Base-by-base conservation (phyloP, 2,797 vertebrate genomes). In the Urophycis tenuis region DNA sequence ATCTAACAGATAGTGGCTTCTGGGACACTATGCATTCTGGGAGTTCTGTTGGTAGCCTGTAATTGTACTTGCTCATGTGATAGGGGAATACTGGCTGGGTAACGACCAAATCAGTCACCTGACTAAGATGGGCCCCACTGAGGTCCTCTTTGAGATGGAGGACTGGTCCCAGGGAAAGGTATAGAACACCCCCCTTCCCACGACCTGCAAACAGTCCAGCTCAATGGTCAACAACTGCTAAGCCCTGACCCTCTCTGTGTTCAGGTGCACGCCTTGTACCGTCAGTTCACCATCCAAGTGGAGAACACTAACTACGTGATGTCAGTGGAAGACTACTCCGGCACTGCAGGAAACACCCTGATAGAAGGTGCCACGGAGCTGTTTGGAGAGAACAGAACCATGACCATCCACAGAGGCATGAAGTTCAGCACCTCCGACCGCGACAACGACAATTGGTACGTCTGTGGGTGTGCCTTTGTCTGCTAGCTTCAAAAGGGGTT, bases 71-170 rank as follows among this genome's bases (percentile, higher is more conserved):
- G 0, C 1, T 79, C 79, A 69, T 35, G 75, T 85, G 76, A 85
- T 85, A 99, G 98, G 97, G 80, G 98, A 99, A 83, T 97, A 96
- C 88, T 99, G 98, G 98, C 93, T 99, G 77, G 98, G 98, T 60
- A 98, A 95, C 76, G 95, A 99, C 11, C 96, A 86, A 78, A 96
- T 99, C 82, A 97, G 94, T 84, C 93, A 96, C 33, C 71, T 99
- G 76, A 95, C 95, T 70, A 96, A 93, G 88, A 86, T 91, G 82
- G 95, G 95, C 25, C 92, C 95, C 32, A 97, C 95, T 0, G 95
- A 97, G 86, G 89, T 98, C 83, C 90, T 98, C 71, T 90, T 99
- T 32, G 96, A 99, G 90, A 96, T 99, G 96, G 81, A 95, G 80
- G 98, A 99, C 87, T 99, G 98, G 98, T 88, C 91, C 0, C 93